These are phyloP conservation scores for Phalera bucephala DNA, from an alignment of 2,888 invertebrate genomes.

Conservation along the genomic window DNA sequence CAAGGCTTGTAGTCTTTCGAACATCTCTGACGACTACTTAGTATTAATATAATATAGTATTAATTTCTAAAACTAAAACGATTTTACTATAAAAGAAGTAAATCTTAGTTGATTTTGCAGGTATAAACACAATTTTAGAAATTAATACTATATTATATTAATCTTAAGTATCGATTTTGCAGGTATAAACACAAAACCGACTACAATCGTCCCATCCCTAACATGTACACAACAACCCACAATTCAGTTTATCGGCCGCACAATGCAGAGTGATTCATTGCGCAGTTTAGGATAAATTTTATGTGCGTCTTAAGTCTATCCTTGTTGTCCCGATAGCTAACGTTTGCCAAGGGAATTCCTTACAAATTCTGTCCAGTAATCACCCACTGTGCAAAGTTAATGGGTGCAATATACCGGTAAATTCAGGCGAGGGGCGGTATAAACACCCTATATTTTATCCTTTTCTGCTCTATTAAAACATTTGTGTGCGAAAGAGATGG, in stretches of 20 bases:
- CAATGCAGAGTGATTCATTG: constrained; percentile 24
- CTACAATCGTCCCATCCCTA: constrained; percentile 10
- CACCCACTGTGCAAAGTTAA: constrained; percentile 26
- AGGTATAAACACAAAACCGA: neutral
- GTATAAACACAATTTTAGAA: too few relatives aligned
- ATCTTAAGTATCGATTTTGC: too few relatives aligned
- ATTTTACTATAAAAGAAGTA: too few relatives aligned
- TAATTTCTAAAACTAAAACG: too few relatives aligned
- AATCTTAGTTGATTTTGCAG: too few relatives aligned
- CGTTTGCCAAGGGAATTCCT: constrained; percentile 16
- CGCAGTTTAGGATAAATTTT: constrained; percentile 14
- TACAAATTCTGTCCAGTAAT: constrained; percentile 35
- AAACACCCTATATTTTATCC: constrained; percentile 15
- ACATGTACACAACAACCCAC: constrained; percentile 3
- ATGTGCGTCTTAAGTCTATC: constrained; percentile 8
- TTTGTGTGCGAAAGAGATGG: constrained; percentile 16
- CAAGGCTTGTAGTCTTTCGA: too few relatives aligned
- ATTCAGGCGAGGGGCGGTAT: constrained; percentile 20
- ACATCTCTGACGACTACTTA: too few relatives aligned
- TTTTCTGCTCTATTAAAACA: constrained; percentile 17
- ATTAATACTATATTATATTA: too few relatives aligned
- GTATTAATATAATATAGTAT: too few relatives aligned
- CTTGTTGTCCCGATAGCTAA: constrained; percentile 18
- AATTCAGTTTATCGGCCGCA: constrained; percentile 21
- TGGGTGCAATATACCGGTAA: constrained; percentile 23